Evolutionary conservation across 2,113 vertebrate species (phyloP).

Genomic region (Psittacula cyanocephala): DNA sequence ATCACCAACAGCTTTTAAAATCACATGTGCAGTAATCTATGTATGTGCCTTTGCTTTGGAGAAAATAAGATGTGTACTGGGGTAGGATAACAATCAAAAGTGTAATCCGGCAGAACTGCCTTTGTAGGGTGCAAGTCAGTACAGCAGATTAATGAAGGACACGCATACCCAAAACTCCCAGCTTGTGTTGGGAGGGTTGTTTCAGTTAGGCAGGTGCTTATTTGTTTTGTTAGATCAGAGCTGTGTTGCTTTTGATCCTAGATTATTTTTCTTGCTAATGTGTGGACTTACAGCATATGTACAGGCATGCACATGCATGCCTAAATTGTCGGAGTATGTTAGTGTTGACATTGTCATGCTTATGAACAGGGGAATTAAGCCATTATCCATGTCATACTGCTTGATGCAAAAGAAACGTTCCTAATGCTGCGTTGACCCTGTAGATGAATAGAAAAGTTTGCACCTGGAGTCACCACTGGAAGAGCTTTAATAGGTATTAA

Average conservation of each 20-base stretch:
- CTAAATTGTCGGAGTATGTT: background rate
- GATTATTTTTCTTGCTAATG: background rate
- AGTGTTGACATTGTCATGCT: background rate
- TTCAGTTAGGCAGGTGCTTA: background rate
- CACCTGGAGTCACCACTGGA: background rate
- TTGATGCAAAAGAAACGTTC: background rate
- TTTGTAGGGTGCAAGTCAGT: background rate
- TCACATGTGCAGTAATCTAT: background rate
- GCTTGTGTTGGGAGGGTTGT: background rate
- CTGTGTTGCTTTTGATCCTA: background rate
- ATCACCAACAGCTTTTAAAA: background rate
- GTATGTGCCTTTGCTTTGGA: background rate
- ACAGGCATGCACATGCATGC: background rate
- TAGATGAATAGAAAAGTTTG: background rate
- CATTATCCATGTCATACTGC: background rate
- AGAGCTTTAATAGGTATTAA: background rate
- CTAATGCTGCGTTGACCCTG: background rate
- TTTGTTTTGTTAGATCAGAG: background rate
- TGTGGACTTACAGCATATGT: background rate
- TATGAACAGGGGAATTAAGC: background rate
- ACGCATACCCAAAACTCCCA: background rate
- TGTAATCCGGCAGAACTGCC: background rate
- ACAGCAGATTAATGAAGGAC: background rate
- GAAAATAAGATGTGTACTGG: background rate
- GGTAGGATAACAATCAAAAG: background rate